Evolutionary conservation across 1,140 invertebrate genomes (phyloP).

Genomic region (Littorina saxatilis): DNA sequence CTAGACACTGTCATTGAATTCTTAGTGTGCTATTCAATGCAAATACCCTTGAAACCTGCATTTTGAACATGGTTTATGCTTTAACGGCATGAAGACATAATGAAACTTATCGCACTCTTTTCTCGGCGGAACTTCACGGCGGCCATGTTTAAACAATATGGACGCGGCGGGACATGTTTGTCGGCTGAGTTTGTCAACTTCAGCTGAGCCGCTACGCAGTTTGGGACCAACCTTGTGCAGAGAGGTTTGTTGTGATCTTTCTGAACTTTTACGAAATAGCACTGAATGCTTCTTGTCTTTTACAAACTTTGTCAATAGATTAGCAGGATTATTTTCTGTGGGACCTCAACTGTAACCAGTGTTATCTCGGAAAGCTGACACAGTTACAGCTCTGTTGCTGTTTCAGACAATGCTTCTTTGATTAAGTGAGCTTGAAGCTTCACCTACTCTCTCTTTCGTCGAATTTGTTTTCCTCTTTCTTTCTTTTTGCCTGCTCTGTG

Average conservation of each 20-base stretch:
- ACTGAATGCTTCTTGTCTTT: background rate
- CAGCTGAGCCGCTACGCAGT: conserved; percentile 10
- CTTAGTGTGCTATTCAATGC: background rate
- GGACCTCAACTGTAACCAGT: conserved; percentile 5
- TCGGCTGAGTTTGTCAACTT: conserved; percentile 34
- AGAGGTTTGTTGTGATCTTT: background rate
- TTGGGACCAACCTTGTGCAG: conserved; percentile 15
- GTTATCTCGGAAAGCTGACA: background rate
- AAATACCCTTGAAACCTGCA: background rate
- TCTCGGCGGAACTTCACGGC: background rate
- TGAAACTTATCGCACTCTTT: background rate
- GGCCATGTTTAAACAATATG: conserved; percentile 61
- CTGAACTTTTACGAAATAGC: background rate
- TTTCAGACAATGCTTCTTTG: too few species aligned
- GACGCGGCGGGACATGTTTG: conserved; percentile 37
- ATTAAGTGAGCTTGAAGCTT: too few species aligned
- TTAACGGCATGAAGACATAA: background rate
- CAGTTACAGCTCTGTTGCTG: too few species aligned
- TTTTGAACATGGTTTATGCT: background rate
- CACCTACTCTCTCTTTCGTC: background rate
- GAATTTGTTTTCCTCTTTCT: background rate
- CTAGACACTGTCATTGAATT: background rate
- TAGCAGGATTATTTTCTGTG: too few species aligned
- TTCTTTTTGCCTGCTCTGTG: background rate
- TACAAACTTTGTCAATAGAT: background rate